Evolutionary conservation across 1,140 invertebrate species (phyloP).

Genomic region (Colletes gigas): DNA sequence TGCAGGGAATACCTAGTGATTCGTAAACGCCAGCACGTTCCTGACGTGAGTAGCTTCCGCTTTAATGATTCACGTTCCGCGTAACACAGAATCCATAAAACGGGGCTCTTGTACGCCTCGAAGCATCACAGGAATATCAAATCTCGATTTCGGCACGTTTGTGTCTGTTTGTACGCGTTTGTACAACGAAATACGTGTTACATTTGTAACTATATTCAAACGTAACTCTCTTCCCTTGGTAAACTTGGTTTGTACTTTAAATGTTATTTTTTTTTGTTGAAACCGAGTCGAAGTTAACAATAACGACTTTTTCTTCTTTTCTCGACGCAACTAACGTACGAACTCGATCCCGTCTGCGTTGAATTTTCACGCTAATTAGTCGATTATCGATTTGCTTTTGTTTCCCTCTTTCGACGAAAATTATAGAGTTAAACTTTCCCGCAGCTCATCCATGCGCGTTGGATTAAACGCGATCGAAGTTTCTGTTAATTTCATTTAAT

Average conservation of each 20-base stretch:
- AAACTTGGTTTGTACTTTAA: background rate
- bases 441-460: too few relatives aligned
- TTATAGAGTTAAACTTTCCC: too few relatives aligned
- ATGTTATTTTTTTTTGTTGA: background rate
- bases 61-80: slow-evolving; percentile 26
- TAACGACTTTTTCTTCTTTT: background rate
- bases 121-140: slow-evolving; percentile 32
- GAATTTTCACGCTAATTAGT: background rate
- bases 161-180: background rate
- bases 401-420: background rate
- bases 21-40: slow-evolving; percentile 23
- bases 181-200: background rate
- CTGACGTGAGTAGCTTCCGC: slow-evolving; percentile 9
- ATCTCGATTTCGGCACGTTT: slow-evolving; percentile 18
- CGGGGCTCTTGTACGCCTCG: background rate
- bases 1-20: background rate
- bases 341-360: background rate
- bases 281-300: background rate
- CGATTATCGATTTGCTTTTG: background rate
- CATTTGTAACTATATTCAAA: background rate
- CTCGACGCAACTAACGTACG: too few relatives aligned
- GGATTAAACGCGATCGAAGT: too few relatives aligned
- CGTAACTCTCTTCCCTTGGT: background rate
- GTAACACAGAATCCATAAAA: slow-evolving; percentile 25
- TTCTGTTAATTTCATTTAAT: too few relatives aligned